Evolutionary conservation across 2,888 invertebrate species (phyloP).

Genomic region (Nemotelus nigrinus): DNA sequence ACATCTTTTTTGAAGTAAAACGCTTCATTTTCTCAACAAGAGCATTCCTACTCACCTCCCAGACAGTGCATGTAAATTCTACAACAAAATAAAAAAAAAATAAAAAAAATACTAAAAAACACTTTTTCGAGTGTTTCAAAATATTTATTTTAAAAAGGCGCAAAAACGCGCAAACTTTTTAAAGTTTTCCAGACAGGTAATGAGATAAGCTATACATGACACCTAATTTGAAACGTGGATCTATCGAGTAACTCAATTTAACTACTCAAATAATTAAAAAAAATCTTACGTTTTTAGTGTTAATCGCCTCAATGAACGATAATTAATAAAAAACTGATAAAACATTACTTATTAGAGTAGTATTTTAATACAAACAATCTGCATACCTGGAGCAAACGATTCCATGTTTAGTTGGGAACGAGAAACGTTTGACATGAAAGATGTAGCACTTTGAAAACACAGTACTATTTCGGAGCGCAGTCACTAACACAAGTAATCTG

Average conservation of each 20-base stretch:
- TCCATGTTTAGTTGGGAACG: background rate
- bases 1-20: no score
- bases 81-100: no score
- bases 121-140: background rate
- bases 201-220: background rate
- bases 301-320: background rate
- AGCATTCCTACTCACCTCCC: no score
- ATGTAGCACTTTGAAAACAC: background rate
- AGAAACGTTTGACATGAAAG: slow-evolving; percentile 3
- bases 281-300: background rate
- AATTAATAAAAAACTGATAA: slow-evolving; percentile 3
- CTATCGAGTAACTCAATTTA: background rate
- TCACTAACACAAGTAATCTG: background rate
- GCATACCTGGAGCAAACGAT: background rate
- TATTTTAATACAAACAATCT: background rate
- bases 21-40: no score
- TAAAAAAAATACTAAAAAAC: background rate
- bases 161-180: background rate
- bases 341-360: slow-evolving; percentile 1
- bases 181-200: background rate
- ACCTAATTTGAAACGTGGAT: background rate
- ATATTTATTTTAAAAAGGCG: slow-evolving; percentile 1
- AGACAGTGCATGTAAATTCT: no score
- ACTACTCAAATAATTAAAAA: background rate
- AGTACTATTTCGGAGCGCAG: background rate